A percentile compares a stretch with the other conserved stretches of the same genome.
Conservation (phyloP, 1,140 invertebrate genomes). For the Drosophila ercepeae region DNA sequence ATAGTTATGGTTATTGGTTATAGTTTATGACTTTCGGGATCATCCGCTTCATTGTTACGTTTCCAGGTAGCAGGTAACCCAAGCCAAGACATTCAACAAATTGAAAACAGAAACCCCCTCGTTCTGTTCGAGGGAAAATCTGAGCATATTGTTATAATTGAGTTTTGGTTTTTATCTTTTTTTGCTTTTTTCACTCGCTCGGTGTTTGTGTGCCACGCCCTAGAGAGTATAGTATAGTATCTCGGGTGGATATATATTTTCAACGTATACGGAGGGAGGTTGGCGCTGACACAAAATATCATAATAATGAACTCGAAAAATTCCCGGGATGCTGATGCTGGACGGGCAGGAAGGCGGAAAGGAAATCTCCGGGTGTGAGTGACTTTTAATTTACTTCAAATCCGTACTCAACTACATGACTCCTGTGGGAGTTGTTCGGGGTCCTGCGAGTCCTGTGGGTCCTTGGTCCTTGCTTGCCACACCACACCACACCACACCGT, state of each 20-base stretch:
- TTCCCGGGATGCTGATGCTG: conserved; percentile 2
- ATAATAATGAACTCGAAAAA: conserved; percentile 76
- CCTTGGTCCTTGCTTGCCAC: background rate
- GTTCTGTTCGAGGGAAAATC: conserved; percentile 24
- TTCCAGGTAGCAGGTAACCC: conserved; percentile 38
- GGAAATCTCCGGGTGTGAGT: conserved; percentile 57
- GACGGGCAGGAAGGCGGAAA: background rate
- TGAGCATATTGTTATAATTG: conserved; percentile 84
- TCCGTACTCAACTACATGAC: conserved; percentile 80
- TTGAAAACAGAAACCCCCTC: conserved; percentile 55
- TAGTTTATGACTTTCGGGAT: conserved; percentile 59
- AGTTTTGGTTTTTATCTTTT: conserved; percentile 50
- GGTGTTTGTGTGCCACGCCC: conserved; percentile 52
- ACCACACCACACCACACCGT: background rate
- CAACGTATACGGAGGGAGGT: conserved; percentile 20
- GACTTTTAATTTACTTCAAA: conserved; percentile 84
- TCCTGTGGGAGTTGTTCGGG: conserved; percentile 64
- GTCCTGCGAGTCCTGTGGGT: background rate
- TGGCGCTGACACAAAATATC: conserved; percentile 79
- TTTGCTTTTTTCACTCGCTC: background rate
- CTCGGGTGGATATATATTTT: background rate
- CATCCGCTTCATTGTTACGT: conserved; percentile 55
- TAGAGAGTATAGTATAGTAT: conserved; percentile 3
- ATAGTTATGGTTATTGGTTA: conserved; percentile 69
- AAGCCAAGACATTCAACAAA: conserved; percentile 35